These are phyloP conservation scores for Nasonia giraulti DNA, from an alignment of 1,140 invertebrate genomes.

Conservation along the genomic window DNA sequence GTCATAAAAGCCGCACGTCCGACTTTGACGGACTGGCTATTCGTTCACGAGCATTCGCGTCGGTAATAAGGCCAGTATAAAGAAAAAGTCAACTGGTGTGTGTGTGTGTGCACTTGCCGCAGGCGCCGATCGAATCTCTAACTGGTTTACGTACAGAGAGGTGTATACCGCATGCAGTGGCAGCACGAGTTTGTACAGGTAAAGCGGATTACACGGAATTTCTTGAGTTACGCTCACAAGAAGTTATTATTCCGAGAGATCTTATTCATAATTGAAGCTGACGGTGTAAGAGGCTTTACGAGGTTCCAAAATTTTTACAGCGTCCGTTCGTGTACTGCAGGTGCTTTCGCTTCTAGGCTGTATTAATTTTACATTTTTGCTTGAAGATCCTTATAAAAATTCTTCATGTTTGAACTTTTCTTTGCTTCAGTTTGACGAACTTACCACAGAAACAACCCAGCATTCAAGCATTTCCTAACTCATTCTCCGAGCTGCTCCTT, in stretches of 20 bases:
- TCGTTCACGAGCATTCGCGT: not conserved
- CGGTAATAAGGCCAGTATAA: not conserved
- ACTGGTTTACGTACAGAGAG: not conserved
- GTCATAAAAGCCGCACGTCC: not conserved
- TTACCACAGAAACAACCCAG: too few relatives aligned
- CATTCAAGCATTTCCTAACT: too few relatives aligned
- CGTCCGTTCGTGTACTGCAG: too few relatives aligned
- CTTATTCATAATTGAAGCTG: not conserved
- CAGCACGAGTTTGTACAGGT: too few relatives aligned
- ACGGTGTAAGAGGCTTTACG: not conserved
- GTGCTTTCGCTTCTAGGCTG: too few relatives aligned
- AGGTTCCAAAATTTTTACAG: too few relatives aligned
- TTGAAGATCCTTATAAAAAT: too few relatives aligned
- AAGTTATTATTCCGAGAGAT: not conserved
- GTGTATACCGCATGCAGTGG: not conserved
- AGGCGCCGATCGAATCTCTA: not conserved
- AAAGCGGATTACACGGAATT: not conserved
- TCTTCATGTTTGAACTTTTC: too few relatives aligned
- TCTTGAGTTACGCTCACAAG: not conserved
- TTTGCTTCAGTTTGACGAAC: too few relatives aligned
- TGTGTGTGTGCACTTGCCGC: too few relatives aligned
- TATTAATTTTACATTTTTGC: too few relatives aligned
- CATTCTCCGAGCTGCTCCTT: too few relatives aligned
- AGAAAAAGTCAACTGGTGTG: not conserved
- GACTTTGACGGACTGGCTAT: conserved; percentile 1